These are phyloP conservation scores for Drepana falcataria DNA, from an alignment of 2,888 invertebrate species.

Conservation along the genomic window DNA sequence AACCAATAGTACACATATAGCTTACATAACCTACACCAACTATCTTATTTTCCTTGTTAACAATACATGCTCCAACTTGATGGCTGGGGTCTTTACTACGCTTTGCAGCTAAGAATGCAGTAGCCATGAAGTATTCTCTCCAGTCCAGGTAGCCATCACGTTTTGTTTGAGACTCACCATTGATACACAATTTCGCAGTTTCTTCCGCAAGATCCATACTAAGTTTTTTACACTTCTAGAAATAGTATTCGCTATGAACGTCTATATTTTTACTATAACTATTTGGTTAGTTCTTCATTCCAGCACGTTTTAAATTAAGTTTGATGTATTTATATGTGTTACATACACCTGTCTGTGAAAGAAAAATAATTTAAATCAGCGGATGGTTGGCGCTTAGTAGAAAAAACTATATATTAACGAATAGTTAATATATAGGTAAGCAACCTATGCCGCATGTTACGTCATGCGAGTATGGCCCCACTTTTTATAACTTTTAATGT, in stretches of 20 bases:
- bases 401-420: too few relatives aligned
- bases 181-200: conserved; percentile 15
- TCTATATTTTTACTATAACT: too few relatives aligned
- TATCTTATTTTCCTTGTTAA: conserved; percentile 90
- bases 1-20: too few relatives aligned
- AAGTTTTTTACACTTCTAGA: too few relatives aligned
- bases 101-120: conserved; percentile 92
- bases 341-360: too few relatives aligned
- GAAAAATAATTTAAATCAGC: too few relatives aligned
- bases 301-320: too few relatives aligned
- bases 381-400: too few relatives aligned
- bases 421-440: background rate
- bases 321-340: too few relatives aligned
- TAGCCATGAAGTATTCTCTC: conserved; percentile 98
- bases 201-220: conserved; percentile 17
- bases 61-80: conserved; percentile 97
- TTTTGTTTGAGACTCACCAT: conserved; percentile 55
- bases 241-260: background rate
- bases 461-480: background rate
- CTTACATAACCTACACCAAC: conserved; percentile 83
- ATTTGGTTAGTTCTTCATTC: too few relatives aligned
- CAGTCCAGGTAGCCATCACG: conserved; percentile 86
- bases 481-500: too few relatives aligned
- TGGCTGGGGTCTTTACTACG: conserved; percentile 96
- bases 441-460: background rate